Evolutionary conservation across 37 sponge, comb jelly and placozoan genomes (phyloP).

Genomic region (Diacarnus erythraeanus): DNA sequence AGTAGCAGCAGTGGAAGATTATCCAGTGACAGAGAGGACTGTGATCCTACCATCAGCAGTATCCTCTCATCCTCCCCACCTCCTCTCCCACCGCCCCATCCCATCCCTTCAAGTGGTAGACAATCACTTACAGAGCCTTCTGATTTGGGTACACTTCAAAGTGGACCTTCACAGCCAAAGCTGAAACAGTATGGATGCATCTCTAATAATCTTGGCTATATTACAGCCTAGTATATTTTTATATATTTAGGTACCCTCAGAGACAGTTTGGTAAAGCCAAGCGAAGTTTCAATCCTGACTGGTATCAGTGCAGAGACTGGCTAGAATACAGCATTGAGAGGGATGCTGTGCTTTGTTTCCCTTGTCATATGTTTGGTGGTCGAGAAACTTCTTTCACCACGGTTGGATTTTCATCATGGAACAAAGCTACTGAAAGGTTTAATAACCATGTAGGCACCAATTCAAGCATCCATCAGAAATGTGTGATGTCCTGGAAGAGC

Average conservation of each 20-base stretch:
- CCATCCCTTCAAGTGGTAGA: no score
- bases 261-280: neutral
- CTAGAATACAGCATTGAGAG: no score
- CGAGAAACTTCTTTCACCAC: constrained; percentile 4
- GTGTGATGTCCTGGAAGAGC: neutral
- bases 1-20: no score
- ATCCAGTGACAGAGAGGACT: no score
- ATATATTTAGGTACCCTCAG: neutral
- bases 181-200: neutral
- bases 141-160: no score
- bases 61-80: neutral
- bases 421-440: no score
- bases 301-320: neutral
- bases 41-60: neutral
- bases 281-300: neutral
- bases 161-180: no score
- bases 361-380: neutral
- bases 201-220: neutral
- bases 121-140: no score
- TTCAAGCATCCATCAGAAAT: neutral
- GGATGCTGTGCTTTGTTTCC: no score
- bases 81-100: no score
- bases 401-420: constrained; percentile 1
- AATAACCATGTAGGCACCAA: neutral
- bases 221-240: neutral